These are phyloP conservation scores for Drosophila neonasuta DNA, from an alignment of 2,888 invertebrate genomes.

Conservation along the genomic window DNA sequence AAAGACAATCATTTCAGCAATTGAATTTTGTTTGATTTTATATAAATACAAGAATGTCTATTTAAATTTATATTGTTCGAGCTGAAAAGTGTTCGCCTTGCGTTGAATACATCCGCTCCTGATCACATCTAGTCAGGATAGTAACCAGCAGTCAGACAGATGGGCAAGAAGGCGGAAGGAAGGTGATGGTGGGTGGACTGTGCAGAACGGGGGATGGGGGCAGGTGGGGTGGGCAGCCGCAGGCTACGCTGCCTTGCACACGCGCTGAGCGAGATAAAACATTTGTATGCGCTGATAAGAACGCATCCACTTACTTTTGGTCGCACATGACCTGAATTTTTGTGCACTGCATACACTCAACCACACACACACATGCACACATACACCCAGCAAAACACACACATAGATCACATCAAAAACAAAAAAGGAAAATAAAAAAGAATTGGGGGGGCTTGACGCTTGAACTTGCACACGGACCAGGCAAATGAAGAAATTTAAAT, in stretches of 20 bases:
- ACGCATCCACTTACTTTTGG: slow-evolving; percentile 77
- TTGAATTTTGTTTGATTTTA: too few species aligned
- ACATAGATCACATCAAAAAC: slow-evolving; percentile 18
- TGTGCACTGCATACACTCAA: slow-evolving; percentile 42
- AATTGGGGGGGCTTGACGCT: slow-evolving; percentile 43
- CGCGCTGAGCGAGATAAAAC: slow-evolving; percentile 71
- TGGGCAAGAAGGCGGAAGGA: neutral
- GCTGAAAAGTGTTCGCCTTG: neutral
- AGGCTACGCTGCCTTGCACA: slow-evolving; percentile 61
- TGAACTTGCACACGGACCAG: slow-evolving; percentile 59
- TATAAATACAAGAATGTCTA: too few species aligned
- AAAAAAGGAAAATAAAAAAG: slow-evolving; percentile 33
- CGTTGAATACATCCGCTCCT: slow-evolving; percentile 17
- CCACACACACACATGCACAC: slow-evolving; percentile 14
- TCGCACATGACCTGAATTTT: slow-evolving; percentile 76
- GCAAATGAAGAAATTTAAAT: slow-evolving; percentile 74
- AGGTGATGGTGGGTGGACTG: neutral
- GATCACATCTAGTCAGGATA: slow-evolving; percentile 8
- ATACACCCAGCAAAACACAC: neutral
- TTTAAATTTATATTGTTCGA: neutral
- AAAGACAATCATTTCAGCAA: too few species aligned
- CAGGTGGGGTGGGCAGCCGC: slow-evolving; percentile 23
- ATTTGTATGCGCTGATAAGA: slow-evolving; percentile 76
- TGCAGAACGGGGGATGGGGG: neutral
- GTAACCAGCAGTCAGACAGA: slow-evolving; percentile 13